These are phyloP conservation scores for Teinopalpus imperialis DNA, from an alignment of 2,888 invertebrate species.

Conservation along the genomic window DNA sequence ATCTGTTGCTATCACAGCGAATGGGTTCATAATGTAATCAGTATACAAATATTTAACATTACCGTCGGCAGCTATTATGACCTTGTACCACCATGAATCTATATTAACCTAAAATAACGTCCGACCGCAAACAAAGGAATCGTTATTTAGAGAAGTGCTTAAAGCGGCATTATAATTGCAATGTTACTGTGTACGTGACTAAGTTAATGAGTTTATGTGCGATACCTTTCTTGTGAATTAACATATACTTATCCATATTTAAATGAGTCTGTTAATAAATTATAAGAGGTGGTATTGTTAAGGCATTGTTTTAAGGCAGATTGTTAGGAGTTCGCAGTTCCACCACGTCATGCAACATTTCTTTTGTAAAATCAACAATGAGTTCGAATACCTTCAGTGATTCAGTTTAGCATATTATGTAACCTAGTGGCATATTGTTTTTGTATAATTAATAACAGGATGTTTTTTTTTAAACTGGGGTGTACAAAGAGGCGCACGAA, in stretches of 20 bases:
- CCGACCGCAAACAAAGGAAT: conserved; percentile 48
- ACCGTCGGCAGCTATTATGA: conserved; percentile 66
- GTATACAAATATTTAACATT: conserved; percentile 70
- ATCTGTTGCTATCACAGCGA: conserved; percentile 71
- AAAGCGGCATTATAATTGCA: conserved; percentile 29
- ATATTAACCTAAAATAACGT: conserved; percentile 55
- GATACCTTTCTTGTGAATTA: conserved; percentile 21
- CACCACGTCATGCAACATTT: conserved; percentile 4
- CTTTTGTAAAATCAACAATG: background rate
- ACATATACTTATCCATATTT: conserved; percentile 19
- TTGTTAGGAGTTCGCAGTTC: background rate
- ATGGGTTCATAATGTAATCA: conserved; percentile 79
- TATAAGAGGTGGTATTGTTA: conserved; percentile 11
- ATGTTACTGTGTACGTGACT: conserved; percentile 23
- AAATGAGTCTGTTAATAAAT: conserved; percentile 16
- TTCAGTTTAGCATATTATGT: too few species aligned
- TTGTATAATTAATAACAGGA: too few species aligned
- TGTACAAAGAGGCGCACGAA: too few species aligned
- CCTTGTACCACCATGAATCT: conserved; percentile 58
- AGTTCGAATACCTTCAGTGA: too few species aligned
- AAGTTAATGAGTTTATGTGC: conserved; percentile 11
- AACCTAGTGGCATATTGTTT: too few species aligned
- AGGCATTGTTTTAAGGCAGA: conserved; percentile 10
- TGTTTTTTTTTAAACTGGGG: too few species aligned
- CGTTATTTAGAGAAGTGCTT: conserved; percentile 51